A percentile compares a stretch with the other conserved stretches of the same genome.
Evolutionary conservation across 2,113 vertebrate genomes (phyloP).

Genomic region (Tyto alba): DNA sequence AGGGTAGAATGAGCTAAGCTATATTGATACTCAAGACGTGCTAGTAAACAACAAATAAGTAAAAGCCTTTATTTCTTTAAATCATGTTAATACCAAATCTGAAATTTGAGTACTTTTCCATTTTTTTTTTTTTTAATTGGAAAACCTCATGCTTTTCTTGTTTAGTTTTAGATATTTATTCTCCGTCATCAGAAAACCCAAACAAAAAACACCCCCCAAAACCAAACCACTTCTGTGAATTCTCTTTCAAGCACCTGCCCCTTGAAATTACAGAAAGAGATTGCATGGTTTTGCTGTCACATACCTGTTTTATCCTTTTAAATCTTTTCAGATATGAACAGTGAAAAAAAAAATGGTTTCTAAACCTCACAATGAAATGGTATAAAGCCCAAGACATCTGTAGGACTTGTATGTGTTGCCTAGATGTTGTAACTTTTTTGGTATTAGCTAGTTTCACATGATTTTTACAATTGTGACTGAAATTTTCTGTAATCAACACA

Average conservation of each 20-base stretch:
- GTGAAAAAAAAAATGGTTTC: neutral
- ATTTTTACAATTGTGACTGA: neutral
- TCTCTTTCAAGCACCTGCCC: neutral
- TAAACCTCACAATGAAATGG: neutral
- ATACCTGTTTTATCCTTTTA: neutral
- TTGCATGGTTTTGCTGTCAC: neutral
- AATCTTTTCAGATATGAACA: neutral
- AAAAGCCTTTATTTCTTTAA: neutral
- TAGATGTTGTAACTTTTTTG: neutral
- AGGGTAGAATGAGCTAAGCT: neutral
- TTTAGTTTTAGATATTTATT: neutral
- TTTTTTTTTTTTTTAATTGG: neutral
- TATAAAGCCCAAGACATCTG: neutral
- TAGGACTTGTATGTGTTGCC: neutral
- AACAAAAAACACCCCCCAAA: neutral
- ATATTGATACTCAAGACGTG: neutral
- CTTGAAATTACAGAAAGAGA: neutral
- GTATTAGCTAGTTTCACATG: rapidly evolving
- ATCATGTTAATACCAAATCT: neutral
- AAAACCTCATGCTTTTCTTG: neutral
- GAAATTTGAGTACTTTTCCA: neutral
- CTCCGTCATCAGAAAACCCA: neutral
- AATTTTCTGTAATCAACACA: neutral
- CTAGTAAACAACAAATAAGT: neutral
- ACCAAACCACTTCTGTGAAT: rapidly evolving